phyloP scores from a whole-genome alignment of 23 tunicate species.

The Halocynthia roretzi region DNA sequence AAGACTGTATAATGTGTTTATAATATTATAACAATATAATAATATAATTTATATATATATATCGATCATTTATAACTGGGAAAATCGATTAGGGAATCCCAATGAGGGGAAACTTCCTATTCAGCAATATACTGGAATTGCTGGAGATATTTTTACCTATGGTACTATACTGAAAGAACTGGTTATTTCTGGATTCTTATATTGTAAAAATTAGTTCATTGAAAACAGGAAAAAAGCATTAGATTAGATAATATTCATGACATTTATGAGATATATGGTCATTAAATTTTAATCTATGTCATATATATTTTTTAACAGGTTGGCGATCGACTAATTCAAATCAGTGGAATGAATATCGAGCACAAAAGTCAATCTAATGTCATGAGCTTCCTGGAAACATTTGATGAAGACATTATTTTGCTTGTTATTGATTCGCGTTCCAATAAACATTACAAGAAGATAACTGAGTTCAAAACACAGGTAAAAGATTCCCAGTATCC shows the following conservation, averaged over 20 bases:
- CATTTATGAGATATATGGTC: not conserved
- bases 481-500: conserved; percentile 19
- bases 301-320: conserved; percentile 21
- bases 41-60: too few relatives aligned
- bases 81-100: too few relatives aligned
- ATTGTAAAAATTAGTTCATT: too few relatives aligned
- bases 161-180: too few relatives aligned
- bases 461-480: conserved; percentile 63
- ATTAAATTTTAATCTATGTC: not conserved
- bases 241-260: too few relatives aligned
- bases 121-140: too few relatives aligned
- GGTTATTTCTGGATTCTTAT: too few relatives aligned
- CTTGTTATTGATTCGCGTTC: conserved; percentile 88
- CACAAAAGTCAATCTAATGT: conserved; percentile 39
- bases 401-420: conserved; percentile 71
- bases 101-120: too few relatives aligned
- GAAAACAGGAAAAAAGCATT: too few relatives aligned
- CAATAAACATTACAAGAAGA: conserved; percentile 76
- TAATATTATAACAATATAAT: not conserved
- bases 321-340: conserved; percentile 85
- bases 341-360: conserved; percentile 76
- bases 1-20: not conserved
- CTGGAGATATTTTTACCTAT: too few relatives aligned
- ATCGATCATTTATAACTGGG: too few relatives aligned
- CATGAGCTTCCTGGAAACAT: conserved; percentile 41